Conservation (phyloP, 2,797 vertebrate genomes). For the Artibeus jamaicensis region DNA sequence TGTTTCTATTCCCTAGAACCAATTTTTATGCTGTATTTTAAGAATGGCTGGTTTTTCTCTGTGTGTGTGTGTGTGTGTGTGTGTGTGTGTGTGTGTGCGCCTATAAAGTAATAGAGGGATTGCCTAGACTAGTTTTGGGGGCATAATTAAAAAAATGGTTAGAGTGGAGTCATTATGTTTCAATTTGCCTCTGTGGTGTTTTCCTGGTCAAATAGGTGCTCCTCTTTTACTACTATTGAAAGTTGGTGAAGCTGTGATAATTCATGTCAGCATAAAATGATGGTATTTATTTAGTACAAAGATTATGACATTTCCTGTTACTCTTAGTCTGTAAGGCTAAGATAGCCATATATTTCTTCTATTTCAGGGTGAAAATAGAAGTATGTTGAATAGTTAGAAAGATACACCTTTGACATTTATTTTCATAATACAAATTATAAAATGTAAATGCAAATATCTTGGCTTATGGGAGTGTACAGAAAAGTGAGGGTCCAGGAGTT, state of each 20-base stretch:
- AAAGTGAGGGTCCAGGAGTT: not conserved
- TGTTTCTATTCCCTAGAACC: not conserved
- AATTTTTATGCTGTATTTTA: not conserved
- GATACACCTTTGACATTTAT: not conserved
- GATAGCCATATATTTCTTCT: not conserved
- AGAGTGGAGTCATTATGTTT: not conserved
- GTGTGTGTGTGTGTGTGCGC: not conserved
- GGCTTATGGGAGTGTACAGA: not conserved
- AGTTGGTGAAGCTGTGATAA: conserved; percentile 1
- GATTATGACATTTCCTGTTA: conserved; percentile 21
- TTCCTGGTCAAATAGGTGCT: conserved; percentile 16
- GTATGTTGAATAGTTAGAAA: not conserved
- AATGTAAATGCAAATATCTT: conserved; percentile 4
- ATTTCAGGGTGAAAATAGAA: not conserved
- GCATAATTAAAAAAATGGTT: not conserved
- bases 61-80: too few relatives aligned
- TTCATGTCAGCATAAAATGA: conserved; percentile 26
- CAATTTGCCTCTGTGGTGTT: not conserved
- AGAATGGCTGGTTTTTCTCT: not conserved
- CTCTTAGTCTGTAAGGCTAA: not conserved
- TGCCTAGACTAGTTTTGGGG: not conserved
- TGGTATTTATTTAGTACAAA: conserved; percentile 16
- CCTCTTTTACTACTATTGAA: not conserved
- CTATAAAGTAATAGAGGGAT: not conserved
- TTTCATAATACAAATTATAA: not conserved